Percentiles rank a stretch among this genome's conserved stretches.
Evolutionary conservation across 35 echinoderm and acorn worm genomes (phyloP).

Genomic region (Ophioderma brevispina): DNA sequence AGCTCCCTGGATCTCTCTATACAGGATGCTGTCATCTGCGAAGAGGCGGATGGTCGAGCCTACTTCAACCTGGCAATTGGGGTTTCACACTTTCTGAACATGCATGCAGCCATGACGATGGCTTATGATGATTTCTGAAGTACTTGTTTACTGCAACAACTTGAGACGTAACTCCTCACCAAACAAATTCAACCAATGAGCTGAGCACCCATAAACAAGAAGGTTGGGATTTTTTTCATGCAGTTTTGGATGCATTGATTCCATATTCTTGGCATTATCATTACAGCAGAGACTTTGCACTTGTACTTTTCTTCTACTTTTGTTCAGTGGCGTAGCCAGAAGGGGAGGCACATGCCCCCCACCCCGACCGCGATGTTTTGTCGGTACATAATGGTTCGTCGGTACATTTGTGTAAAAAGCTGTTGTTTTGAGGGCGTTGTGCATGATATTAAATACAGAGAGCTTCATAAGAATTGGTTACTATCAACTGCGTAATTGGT

Average conservation of each 20-base stretch:
- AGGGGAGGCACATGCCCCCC: too few species aligned
- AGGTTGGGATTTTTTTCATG: neutral
- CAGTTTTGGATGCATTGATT: neutral
- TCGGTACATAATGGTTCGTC: too few species aligned
- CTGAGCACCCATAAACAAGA: conserved; percentile 1
- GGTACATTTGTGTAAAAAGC: too few species aligned
- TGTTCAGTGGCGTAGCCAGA: too few species aligned
- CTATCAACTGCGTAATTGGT: too few species aligned
- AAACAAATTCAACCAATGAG: conserved; percentile 12
- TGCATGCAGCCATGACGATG: neutral
- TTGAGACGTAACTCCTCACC: conserved; percentile 1
- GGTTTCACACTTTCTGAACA: conserved; percentile 15
- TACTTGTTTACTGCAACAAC: conserved; percentile 32
- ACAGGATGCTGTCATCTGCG: too few species aligned
- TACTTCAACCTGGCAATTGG: conserved; percentile 38
- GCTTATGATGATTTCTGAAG: conserved; percentile 47
- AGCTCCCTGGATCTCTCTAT: too few species aligned
- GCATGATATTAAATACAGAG: too few species aligned
- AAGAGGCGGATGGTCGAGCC: too few species aligned
- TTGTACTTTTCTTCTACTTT: neutral
- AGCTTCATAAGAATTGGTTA: too few species aligned
- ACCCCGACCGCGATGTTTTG: too few species aligned
- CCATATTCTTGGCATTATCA: conserved; percentile 29
- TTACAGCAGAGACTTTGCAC: neutral
- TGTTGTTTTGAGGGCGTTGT: too few species aligned